Evolutionary conservation across 2,888 invertebrate species (phyloP), one percentile per base, ranked within the genome.

Genomic region (Tenthredo livida): DNA sequence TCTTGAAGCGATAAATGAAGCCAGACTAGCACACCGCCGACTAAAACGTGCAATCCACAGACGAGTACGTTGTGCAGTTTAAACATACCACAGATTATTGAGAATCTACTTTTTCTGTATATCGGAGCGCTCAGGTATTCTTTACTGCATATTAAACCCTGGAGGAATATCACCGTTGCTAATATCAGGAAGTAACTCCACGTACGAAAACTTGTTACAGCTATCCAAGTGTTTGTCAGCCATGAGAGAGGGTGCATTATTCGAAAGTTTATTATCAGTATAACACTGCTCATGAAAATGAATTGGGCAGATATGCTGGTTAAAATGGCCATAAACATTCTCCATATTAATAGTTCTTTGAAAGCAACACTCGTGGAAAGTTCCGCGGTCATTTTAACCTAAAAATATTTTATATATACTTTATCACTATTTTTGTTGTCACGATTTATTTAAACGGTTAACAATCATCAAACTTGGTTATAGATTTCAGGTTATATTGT

Each of bases 91-190:
- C 96, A 90, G 82, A 97, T 94, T 93, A 96, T 96, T 3, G 95
- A 94, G 89, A 97, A 96, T 89, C 97, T 95, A 17, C 96, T 96
- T 61, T 95, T 94, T 86, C 95, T 95, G 89, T 96, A 96, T 0
- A 94, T 94, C 58, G 95, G 93, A 78, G 95, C 95, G 29, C 94
- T 93, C 37, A 97, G 94, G 88, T 96, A 96, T 87, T 96, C 96
- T 90, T 96, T 96, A 73, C 96, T 96, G 90, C 96, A 96, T 54
- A 96, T 94, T 65, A 96, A 94, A n/a, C 97, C 96, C 93, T 97
- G 97, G 7, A 96, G 94, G 86, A 96, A 95, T 12, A 96, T 95
- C 0, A 96, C 94, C 40, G 94, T 91, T 15, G 95, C 94, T 25
- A 97, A 94, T 0, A 97, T 95, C 40, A 96, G 92, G 73, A 96